Evolutionary conservation across 1,140 invertebrate genomes (phyloP).

Genomic region (Magallana angulata): DNA sequence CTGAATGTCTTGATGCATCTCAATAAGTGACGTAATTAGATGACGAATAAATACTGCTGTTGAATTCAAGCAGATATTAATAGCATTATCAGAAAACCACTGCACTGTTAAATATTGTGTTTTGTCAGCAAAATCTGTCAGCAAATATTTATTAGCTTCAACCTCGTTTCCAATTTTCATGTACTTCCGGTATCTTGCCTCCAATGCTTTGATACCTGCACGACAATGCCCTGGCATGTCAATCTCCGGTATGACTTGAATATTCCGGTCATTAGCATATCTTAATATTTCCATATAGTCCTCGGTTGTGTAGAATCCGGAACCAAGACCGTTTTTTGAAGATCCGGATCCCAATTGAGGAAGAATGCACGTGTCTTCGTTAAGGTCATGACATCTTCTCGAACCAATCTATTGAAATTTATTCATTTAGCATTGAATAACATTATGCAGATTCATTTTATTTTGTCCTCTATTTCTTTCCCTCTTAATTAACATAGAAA

Average conservation of each 20-base stretch:
- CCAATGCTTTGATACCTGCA: slow-evolving; percentile 74
- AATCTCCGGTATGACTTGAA: slow-evolving; percentile 76
- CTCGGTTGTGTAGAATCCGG: slow-evolving; percentile 70
- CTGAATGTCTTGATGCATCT: slow-evolving; percentile 66
- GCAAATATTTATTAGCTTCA: slow-evolving; percentile 57
- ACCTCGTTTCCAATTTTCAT: slow-evolving; percentile 39
- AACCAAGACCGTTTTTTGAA: slow-evolving; percentile 54
- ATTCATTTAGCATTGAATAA: too few species aligned
- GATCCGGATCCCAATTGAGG: slow-evolving; percentile 74
- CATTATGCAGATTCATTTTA: too few species aligned
- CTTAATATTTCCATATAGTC: slow-evolving; percentile 74
- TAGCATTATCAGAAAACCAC: slow-evolving; percentile 72
- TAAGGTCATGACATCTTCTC: slow-evolving; percentile 70
- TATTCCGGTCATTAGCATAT: slow-evolving; percentile 68
- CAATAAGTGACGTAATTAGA: slow-evolving; percentile 58
- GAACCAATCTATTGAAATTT: slow-evolving; percentile 65
- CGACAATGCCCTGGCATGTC: slow-evolving; percentile 75
- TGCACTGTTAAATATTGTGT: slow-evolving; percentile 70
- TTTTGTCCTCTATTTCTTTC: too few species aligned
- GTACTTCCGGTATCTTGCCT: slow-evolving; percentile 55
- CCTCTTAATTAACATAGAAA: too few species aligned
- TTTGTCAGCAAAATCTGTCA: slow-evolving; percentile 65
- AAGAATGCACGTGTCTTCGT: slow-evolving; percentile 65
- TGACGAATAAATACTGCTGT: slow-evolving; percentile 69
- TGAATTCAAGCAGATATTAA: slow-evolving; percentile 75